Evolutionary conservation across 2,888 invertebrate species (phyloP).

Genomic region (Crepidodera aurea): DNA sequence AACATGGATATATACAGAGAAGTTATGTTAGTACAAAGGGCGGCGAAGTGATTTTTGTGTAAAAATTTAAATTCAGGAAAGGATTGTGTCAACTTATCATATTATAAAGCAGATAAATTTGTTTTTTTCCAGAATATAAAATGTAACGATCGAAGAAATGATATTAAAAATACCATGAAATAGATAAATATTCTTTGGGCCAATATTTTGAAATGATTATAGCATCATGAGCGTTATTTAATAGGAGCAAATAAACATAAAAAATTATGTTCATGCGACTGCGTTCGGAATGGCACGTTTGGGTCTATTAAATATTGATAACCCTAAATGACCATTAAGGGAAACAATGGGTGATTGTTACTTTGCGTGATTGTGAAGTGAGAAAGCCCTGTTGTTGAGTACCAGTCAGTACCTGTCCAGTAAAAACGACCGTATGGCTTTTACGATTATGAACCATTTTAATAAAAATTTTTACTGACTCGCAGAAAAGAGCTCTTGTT

Average conservation of each 20-base stretch:
- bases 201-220: slow-evolving; percentile 24
- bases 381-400: slow-evolving; percentile 41
- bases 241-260: slow-evolving; percentile 31
- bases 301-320: slow-evolving; percentile 47
- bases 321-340: slow-evolving; percentile 54
- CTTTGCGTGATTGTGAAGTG: slow-evolving; percentile 51
- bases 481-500: slow-evolving; percentile 25
- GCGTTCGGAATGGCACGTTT: slow-evolving; percentile 28
- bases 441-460: slow-evolving; percentile 17
- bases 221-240: slow-evolving; percentile 29
- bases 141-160: too few species aligned
- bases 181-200: not conserved
- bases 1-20: too few species aligned
- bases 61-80: too few species aligned
- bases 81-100: too few species aligned
- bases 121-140: too few species aligned
- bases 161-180: too few species aligned
- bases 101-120: too few species aligned
- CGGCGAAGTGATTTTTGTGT: too few species aligned
- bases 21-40: too few species aligned
- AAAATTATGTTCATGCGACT: slow-evolving; percentile 28
- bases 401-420: slow-evolving; percentile 46
- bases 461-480: slow-evolving; percentile 1
- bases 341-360: slow-evolving; percentile 55
- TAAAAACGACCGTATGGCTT: slow-evolving; percentile 23